phyloP scores from a whole-genome alignment of 2,113 vertebrate species.

The Barbus barbus region DNA sequence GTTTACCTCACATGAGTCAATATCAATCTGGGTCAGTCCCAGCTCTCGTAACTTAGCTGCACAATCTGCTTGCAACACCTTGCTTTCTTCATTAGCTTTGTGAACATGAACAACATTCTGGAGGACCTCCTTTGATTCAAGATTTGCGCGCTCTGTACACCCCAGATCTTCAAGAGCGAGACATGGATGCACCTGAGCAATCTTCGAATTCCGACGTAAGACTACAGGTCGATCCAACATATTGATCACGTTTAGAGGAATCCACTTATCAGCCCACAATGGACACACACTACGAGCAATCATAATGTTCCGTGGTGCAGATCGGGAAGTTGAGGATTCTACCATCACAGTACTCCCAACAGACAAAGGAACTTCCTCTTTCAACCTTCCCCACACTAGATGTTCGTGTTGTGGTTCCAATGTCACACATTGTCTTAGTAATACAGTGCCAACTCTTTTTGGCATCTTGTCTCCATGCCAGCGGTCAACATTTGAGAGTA shows the following conservation, averaged over 20 bases:
- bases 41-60: background rate
- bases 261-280: slow-evolving; percentile 12
- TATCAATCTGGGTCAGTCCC: background rate
- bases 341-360: background rate
- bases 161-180: background rate
- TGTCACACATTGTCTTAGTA: background rate
- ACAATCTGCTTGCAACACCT: background rate
- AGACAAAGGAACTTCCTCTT: background rate
- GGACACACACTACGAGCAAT: background rate
- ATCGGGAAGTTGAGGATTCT: background rate
- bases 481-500: background rate
- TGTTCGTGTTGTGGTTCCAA: background rate
- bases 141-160: background rate
- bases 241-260: background rate
- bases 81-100: background rate
- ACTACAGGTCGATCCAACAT: background rate
- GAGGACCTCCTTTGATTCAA: background rate
- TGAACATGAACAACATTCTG: background rate
- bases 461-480: background rate
- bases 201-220: background rate
- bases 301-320: background rate
- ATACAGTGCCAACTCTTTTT: background rate
- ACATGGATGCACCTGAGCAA: background rate
- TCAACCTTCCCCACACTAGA: background rate
- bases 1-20: background rate